Base-by-base conservation (phyloP, 64 coral and sea anemone genomes). In the Anthopleura sola region DNA sequence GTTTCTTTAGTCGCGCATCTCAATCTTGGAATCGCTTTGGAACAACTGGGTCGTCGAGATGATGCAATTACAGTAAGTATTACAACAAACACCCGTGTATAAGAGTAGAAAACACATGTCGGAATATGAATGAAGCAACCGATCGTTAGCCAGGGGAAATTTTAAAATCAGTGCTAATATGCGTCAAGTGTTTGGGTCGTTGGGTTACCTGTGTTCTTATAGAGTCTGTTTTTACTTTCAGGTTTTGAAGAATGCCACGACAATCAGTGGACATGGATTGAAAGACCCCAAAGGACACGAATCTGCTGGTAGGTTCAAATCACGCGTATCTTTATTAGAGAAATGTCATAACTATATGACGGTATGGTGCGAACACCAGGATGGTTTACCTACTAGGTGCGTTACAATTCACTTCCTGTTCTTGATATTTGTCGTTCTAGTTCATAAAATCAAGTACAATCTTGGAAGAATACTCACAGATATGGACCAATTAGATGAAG, bases 371-470 rank as follows among this genome's bases (percentile, higher is more conserved):
- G 40, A 44, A 44, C 40, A 44, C 40, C 40, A 44, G 4, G 40
- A 8, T 44, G 40, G 40, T 53, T 17, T 53, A 17, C n/a, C n/a
- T 53, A 53, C 14, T 12, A 53, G 55, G 50, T 53, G 11, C 16
- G 2, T 14, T 53, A 1, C 50, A 14, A 53, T 17, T 53, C 14
- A 17, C 50, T 15, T 17, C 11, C 50, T 53, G 16, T 1, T 53
- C 14, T 53, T 1, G 50, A 53, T 53, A 53, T 53, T 53, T 53
- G 50, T 53, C 50, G 28, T 82, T 88, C 37, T 80, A 96, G 94
- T 96, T 92, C 32, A 82, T 76, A 87, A 85, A 34, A 96, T 96
- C 40, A 96, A 96, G 36, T 96, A 96, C 83, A 92, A 96, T 83
- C 87, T 90, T 88, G 94, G 94, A 34, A 53, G 94, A 78, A 92